Conservation (phyloP, 1,140 invertebrate genomes). For the Onthophagus taurus region DNA sequence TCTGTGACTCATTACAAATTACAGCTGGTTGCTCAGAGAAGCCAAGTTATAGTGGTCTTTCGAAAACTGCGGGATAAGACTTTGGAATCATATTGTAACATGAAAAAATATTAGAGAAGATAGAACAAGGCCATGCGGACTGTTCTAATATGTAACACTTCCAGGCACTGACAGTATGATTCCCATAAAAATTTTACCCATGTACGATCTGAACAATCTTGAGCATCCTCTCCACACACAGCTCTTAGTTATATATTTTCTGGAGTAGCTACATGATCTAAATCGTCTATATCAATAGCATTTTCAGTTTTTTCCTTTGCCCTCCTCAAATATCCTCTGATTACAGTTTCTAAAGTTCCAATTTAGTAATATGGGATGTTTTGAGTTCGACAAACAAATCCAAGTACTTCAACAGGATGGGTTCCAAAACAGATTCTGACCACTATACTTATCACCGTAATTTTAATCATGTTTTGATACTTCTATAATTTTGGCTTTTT, state of each 20-base stretch:
- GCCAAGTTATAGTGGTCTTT: too few relatives aligned
- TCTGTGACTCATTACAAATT: too few relatives aligned
- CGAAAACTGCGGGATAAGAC: too few relatives aligned
- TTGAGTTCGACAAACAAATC: slow-evolving; percentile 97
- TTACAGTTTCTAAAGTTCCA: slow-evolving; percentile 88
- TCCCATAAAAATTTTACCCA: slow-evolving; percentile 99
- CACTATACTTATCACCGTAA: too few relatives aligned
- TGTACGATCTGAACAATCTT: slow-evolving; percentile 93
- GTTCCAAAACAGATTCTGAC: slow-evolving; percentile 93
- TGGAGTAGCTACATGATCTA: slow-evolving; percentile 94
- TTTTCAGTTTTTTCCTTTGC: slow-evolving; percentile 94
- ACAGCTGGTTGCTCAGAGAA: too few relatives aligned
- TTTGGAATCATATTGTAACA: too few relatives aligned
- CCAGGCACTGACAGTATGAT: slow-evolving; percentile 97
- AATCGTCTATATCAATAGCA: slow-evolving; percentile 94
- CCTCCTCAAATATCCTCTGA: slow-evolving; percentile 84
- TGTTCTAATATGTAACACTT: slow-evolving; percentile 91
- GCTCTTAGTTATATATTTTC: slow-evolving; percentile 92
- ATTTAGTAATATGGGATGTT: slow-evolving; percentile 98
- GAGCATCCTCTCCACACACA: slow-evolving; percentile 95
- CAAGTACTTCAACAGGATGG: slow-evolving; percentile 99
- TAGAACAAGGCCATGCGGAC: slow-evolving; percentile 97
- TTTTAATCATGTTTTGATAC: too few relatives aligned
- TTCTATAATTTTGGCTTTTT: too few relatives aligned
- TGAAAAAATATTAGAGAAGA: slow-evolving; percentile 96